Base-by-base conservation (phyloP, 2,888 invertebrate genomes). In the Andrena marginata region DNA sequence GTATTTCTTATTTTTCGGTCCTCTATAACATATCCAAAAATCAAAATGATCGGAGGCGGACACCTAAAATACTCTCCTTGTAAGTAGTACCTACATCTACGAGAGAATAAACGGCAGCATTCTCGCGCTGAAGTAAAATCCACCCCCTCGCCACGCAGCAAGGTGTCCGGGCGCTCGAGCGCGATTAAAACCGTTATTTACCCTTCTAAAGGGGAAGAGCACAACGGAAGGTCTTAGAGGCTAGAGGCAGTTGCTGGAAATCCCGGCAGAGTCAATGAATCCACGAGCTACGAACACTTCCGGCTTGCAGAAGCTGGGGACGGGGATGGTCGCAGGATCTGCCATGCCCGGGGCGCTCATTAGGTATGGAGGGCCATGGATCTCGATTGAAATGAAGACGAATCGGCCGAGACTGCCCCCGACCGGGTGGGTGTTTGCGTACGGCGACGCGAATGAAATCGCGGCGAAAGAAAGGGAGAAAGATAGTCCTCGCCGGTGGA, bases 311-410 rank as follows among this genome's bases (percentile, higher is more conserved):
- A 10, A 31, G 2, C 8, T 2, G 5, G 59, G 20, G 49, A 8
- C 23, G 54, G n/a, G 23, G 48, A 7, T 5, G n/a, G 8, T 7
- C 26, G 48, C 33, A 33, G 35, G 35, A 0, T 56, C 8, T 49
- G 42, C 75, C 51, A 26, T 23, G 63, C 70, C 51, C 64, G 77
- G 84, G 85, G 87, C 85, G 73, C 90, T 94, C 91, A 92, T 93
- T 92, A 89, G 82, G 89, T 91, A 93, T 91, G 91, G 92, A 92
- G 85, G 92, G 91, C 91, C 87, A 82, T 81, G 42, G 87, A 91
- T 91, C 91, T 88, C 88, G 88, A 89, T 87, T 72, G 64, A 92
- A 94, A 94, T 93, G 90, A 90, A 94, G 92, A 94, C 91, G 90
- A 93, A 94, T 94, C 83, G 91, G 10, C 74, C 89, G 90, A 86